Evolutionary conservation across 2,113 vertebrate species (phyloP), one percentile per base, ranked within the genome.

Genomic region (Azemiops feae): DNA sequence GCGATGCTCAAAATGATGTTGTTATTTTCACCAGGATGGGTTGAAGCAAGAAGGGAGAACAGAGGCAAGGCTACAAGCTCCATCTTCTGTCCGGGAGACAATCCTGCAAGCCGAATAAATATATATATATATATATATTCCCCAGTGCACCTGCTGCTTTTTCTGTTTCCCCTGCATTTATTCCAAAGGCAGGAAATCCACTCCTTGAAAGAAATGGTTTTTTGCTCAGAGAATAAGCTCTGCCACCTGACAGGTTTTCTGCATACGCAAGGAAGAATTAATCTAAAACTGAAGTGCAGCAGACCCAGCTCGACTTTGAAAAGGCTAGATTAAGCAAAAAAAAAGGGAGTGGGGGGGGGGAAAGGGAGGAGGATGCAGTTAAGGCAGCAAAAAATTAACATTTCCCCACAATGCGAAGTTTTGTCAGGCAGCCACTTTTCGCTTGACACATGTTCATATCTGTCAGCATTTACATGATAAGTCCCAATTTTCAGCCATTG

Each of bases 391-490:
- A 64, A 92, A 95, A 50, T 53, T 25, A 55, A 87, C 91, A 94
- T 97, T 96, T 96, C 95, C 94, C 95, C 96, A 97, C 97, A 97
- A 97, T 97, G 95, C 97, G 96, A 97, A 97, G 97, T 96, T 97
- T 97, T 96, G 95, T 97, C 95, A 97, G 96, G 96, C 97, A 96
- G 92, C 94, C 90, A 95, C 96, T 97, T n/a, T n/a, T 95, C 1
- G 95, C 95, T 95, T 95, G 95, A 89, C 96, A 96, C 96, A 96
- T 97, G 94, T 96, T 97, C 96, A 96, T 92, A 97, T 96, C 96
- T 94, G 94, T 96, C 96, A 96, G 96, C 97, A 97, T 97, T 97
- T 97, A 95, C 96, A 97, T 97, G 94, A 97, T 93, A 97, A 97
- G 97, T 96, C 96, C 97, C 96, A 97, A 97, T 97, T 97, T 97